These are phyloP conservation scores for Bungarus multicinctus DNA, from an alignment of 2,113 vertebrate species.

Conservation along the genomic window DNA sequence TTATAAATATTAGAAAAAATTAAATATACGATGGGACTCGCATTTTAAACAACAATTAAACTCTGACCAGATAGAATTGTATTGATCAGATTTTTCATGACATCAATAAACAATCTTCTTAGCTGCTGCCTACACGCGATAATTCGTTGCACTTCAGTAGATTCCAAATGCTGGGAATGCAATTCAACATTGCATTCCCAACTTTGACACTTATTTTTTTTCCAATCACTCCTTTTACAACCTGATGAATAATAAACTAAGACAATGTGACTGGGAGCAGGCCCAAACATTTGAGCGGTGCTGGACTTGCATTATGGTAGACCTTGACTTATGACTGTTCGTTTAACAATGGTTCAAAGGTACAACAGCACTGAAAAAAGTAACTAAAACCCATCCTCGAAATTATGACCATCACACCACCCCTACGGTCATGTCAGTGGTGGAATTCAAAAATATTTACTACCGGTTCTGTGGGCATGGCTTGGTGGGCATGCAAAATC, in stretches of 20 bases:
- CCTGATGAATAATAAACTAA: background rate
- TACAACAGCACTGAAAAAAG: background rate
- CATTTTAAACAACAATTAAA: background rate
- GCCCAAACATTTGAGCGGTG: background rate
- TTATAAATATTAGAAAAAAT: background rate
- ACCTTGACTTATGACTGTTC: background rate
- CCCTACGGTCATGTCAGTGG: background rate
- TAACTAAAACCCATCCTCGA: background rate
- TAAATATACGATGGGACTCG: background rate
- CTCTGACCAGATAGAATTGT: background rate
- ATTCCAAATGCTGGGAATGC: background rate
- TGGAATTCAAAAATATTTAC: no score
- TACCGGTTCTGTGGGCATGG: no score
- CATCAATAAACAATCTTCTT: background rate
- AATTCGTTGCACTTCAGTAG: background rate
- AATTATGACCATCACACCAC: background rate
- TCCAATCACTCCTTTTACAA: background rate
- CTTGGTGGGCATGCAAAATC: no score
- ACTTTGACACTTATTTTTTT: background rate
- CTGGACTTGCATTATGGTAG: background rate
- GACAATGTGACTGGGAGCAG: background rate
- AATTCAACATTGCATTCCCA: background rate
- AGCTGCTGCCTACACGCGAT: background rate
- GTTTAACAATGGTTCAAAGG: background rate
- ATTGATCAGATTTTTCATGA: background rate